Evolutionary conservation across 92 coral and sea anemone genomes (phyloP).

Genomic region (Actinernus sp.): DNA sequence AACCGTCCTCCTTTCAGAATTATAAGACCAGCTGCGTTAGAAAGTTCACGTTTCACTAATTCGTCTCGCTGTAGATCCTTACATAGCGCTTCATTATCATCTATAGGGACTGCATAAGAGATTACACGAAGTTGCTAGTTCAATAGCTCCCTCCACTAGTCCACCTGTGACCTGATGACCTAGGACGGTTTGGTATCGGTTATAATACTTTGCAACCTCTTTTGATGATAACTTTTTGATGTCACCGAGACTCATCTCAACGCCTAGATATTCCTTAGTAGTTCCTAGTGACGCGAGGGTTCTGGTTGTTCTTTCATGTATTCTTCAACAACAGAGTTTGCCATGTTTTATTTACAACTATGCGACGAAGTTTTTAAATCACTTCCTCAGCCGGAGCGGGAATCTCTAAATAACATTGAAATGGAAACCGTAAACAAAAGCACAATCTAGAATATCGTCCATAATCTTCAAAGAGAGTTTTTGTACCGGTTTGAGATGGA

Average conservation of each 20-base stretch:
- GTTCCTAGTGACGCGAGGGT: constrained; percentile 37
- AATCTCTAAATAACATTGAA: constrained; percentile 56
- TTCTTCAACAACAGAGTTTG: neutral
- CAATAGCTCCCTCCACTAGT: constrained; percentile 45
- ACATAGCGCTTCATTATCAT: constrained; percentile 42
- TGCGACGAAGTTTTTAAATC: neutral
- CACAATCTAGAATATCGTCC: constrained; percentile 55
- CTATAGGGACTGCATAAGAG: constrained; percentile 56
- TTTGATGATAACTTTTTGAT: constrained; percentile 42
- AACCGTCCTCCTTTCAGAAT: constrained; percentile 58
- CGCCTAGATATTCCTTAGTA: constrained; percentile 40
- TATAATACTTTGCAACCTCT: constrained; percentile 43
- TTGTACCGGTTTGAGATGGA: constrained; percentile 39
- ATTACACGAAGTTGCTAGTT: constrained; percentile 36
- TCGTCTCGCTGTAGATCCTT: constrained; percentile 53
- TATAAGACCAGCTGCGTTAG: constrained; percentile 53
- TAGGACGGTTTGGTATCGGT: constrained; percentile 37
- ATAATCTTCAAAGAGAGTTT: constrained; percentile 65
- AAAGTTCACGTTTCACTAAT: constrained; percentile 55
- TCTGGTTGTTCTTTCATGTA: neutral
- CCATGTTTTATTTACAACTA: neutral
- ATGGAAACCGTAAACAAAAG: constrained; percentile 52
- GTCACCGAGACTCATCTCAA: constrained; percentile 29
- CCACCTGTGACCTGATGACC: constrained; percentile 43
- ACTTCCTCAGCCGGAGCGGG: constrained; percentile 11